Percentiles rank a stretch among this genome's conserved stretches.
phyloP scores from a whole-genome alignment of 1,140 invertebrate genomes.

The Cataglyphis hispanica region DNA sequence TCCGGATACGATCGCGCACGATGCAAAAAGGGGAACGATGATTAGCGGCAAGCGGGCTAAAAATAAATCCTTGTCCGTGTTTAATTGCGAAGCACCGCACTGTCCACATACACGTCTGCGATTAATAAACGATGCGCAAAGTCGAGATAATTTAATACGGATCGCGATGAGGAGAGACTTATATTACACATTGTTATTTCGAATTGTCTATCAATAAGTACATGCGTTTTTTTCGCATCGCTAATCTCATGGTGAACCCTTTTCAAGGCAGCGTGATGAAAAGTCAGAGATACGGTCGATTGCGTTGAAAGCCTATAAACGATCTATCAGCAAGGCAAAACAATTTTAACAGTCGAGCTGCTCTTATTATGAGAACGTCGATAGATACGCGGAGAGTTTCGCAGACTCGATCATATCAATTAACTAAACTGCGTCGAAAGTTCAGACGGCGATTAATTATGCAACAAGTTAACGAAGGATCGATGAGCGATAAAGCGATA shows the following conservation, averaged over 20 bases:
- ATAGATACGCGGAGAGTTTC: neutral
- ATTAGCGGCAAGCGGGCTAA: constrained; percentile 37
- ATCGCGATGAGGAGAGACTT: neutral
- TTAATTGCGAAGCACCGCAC: constrained; percentile 36
- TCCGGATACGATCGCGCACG: constrained; percentile 39
- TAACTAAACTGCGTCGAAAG: constrained; percentile 1
- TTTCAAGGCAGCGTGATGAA: constrained; percentile 41
- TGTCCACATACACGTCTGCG: constrained; percentile 17
- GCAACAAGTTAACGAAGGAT: constrained; percentile 22
- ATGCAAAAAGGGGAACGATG: constrained; percentile 11
- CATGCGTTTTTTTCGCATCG: constrained; percentile 27
- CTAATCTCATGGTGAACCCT: constrained; percentile 31
- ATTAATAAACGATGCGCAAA: constrained; percentile 51
- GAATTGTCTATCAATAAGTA: constrained; percentile 52
- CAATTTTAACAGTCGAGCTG: constrained; percentile 7
- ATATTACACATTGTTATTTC: constrained; percentile 37
- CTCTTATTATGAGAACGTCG: constrained; percentile 28
- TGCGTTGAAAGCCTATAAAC: constrained; percentile 23
- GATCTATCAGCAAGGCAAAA: constrained; percentile 7
- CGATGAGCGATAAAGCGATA: constrained; percentile 14
- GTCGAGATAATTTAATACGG: constrained; percentile 58
- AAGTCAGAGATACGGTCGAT: constrained; percentile 45
- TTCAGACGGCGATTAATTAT: constrained; percentile 36
- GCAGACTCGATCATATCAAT: constrained; percentile 39
- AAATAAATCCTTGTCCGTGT: constrained; percentile 14